Base-by-base conservation (phyloP, 2,888 invertebrate genomes). In the Drosophila quinaria region DNA sequence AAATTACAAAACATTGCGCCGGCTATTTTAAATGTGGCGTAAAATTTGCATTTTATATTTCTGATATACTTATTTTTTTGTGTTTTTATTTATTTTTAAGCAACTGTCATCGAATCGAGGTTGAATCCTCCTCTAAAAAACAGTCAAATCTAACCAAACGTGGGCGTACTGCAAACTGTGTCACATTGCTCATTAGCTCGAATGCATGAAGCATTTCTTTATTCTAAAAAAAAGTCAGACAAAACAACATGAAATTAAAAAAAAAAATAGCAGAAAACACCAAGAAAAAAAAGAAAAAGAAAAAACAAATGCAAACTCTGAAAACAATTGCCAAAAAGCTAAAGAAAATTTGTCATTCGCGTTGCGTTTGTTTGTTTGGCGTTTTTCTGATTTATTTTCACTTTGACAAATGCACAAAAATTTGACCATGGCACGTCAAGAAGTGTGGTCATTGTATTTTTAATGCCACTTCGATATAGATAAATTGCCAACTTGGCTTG, bases 381-480 rank as follows among this genome's bases (percentile, higher is more conserved):
- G 79, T 66, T 77, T 81, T 79, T 87, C 82, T 84, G 87, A 84
- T 85, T 84, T 84, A 84, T 87, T 87, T 84, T 74, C 80, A 71
- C 76, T 84, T 85, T 82, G 84, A 87, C 84, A 87, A 84, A 84
- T 87, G 84, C 84, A 84, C 84, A 84, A 85, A 82, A 82, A 87
- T 84, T 85, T 84, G 84, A 87, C 84, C 84, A 87, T 84, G 84
- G 87, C 80, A 85, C 81, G 87, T 84, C 87, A 85, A 87, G 84
- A 73, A 70, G 76, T 83, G 83, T 84, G 84, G 84, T 84, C 84
- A 84, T 80, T 84, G 84, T 84, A 80, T 84, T 85, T 85, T 85
- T 78, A 84, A 84, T 84, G 72, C 83, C 78, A 68, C 72, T 78
- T 76, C 87, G 70, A 87, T 87, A 85, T 65, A 84, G 80, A 87